phyloP scores from a whole-genome alignment of 2,113 vertebrate genomes.

The Peucedramus taeniatus region DNA sequence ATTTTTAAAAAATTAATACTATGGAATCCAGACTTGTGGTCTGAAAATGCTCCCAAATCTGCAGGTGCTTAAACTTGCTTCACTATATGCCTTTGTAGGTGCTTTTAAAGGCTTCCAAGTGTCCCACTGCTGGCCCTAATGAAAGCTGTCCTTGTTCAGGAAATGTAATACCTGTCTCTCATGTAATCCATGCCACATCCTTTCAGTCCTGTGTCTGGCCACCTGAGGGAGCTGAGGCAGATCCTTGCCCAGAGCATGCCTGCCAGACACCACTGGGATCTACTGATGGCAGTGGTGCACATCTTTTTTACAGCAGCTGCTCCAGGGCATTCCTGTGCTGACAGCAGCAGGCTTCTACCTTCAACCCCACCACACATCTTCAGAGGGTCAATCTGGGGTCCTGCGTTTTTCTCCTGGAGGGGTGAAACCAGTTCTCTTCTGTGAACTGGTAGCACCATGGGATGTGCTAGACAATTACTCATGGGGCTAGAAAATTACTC shows the following conservation, averaged over 20 bases:
- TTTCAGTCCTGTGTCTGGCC: not conserved
- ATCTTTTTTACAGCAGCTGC: not conserved
- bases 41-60: not conserved
- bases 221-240: accelerated
- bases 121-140: not conserved
- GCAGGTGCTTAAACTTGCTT: not conserved
- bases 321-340: not conserved
- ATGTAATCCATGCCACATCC: not conserved
- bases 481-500: not conserved
- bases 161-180: not conserved
- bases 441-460: not conserved
- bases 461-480: not conserved
- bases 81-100: not conserved
- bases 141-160: not conserved
- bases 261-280: accelerated
- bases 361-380: not conserved
- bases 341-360: not conserved
- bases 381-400: accelerated
- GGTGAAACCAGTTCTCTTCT: too few species aligned
- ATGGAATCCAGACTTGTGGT: not conserved
- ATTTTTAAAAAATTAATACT: not conserved
- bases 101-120: not conserved
- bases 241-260: not conserved
- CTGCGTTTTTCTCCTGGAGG: not conserved
- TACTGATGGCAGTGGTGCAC: not conserved